Conservation (phyloP, 2,113 vertebrate genomes). For the Calidris pugnax region DNA sequence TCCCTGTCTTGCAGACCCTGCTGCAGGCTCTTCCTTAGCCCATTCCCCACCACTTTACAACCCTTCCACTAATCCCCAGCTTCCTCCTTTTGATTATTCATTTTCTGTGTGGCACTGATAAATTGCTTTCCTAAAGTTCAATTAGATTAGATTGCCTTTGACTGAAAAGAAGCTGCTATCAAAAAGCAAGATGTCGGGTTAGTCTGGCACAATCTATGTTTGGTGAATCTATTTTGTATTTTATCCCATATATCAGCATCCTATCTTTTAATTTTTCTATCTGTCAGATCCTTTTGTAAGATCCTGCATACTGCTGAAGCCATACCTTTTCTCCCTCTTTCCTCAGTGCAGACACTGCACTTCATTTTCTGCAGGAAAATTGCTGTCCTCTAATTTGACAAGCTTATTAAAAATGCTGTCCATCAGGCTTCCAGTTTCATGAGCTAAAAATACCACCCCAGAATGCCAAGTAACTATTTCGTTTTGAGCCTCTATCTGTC, state of each 20-base stretch:
- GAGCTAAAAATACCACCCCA: not conserved
- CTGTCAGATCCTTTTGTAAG: not conserved
- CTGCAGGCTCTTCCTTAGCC: not conserved
- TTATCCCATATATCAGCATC: not conserved
- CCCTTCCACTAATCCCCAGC: not conserved
- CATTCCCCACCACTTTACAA: not conserved
- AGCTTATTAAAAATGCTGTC: not conserved
- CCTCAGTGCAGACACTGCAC: not conserved
- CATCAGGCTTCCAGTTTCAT: not conserved
- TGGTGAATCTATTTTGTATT: not conserved
- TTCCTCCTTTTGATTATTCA: not conserved
- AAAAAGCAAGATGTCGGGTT: not conserved
- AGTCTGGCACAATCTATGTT: not conserved
- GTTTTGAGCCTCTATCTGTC: not conserved
- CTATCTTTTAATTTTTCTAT: not conserved
- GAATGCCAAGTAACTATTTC: not conserved
- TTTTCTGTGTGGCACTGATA: not conserved
- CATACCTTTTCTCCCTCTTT: not conserved
- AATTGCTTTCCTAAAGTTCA: not conserved
- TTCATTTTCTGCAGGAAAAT: not conserved
- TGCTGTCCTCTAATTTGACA: not conserved
- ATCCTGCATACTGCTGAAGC: not conserved
- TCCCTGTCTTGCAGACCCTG: not conserved
- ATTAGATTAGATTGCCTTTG: not conserved
- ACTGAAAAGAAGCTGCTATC: not conserved